Percentiles rank a stretch among this genome's conserved stretches.
Conservation (phyloP, 2,888 invertebrate genomes). For the Cynaeus angustus region DNA sequence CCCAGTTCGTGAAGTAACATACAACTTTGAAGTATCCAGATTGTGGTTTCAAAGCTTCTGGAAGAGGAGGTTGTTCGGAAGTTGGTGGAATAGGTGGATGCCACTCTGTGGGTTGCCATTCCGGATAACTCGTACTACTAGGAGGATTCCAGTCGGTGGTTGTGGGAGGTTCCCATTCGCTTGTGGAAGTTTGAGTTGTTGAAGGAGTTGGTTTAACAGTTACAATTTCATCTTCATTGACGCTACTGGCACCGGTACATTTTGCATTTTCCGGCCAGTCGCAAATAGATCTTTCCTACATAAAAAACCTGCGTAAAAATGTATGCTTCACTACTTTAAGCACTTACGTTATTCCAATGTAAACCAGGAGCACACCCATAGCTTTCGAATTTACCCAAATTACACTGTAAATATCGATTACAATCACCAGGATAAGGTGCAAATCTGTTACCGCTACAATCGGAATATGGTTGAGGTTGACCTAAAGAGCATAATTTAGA, state of each 20-base stretch:
- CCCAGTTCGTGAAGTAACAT: slow-evolving; percentile 96
- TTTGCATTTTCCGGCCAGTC: slow-evolving; percentile 83
- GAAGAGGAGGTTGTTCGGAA: slow-evolving; percentile 68
- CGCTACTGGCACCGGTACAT: slow-evolving; percentile 69
- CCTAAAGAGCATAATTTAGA: slow-evolving; percentile 6
- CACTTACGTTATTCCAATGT: slow-evolving; percentile 81
- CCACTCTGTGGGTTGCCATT: slow-evolving; percentile 62
- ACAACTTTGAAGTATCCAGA: slow-evolving; percentile 86
- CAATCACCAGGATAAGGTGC: slow-evolving; percentile 81
- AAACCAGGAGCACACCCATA: slow-evolving; percentile 82
- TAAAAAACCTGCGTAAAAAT: slow-evolving; percentile 8
- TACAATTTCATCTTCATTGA: slow-evolving; percentile 46
- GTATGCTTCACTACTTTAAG: not conserved
- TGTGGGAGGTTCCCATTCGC: slow-evolving; percentile 17
- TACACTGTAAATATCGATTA: slow-evolving; percentile 82
- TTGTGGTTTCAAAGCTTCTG: slow-evolving; percentile 73
- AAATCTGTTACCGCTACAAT: slow-evolving; percentile 79
- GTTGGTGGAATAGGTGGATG: slow-evolving; percentile 65
- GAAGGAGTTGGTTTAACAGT: slow-evolving; percentile 54
- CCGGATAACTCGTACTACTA: slow-evolving; percentile 50
- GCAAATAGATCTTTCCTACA: slow-evolving; percentile 77
- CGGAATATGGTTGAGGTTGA: slow-evolving; percentile 70
- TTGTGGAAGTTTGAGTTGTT: not conserved
- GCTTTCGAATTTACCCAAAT: slow-evolving; percentile 85
- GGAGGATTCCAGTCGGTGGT: slow-evolving; percentile 20